These are phyloP conservation scores for Buphagus erythrorhynchus DNA, from an alignment of 2,797 vertebrate species.

Conservation along the genomic window DNA sequence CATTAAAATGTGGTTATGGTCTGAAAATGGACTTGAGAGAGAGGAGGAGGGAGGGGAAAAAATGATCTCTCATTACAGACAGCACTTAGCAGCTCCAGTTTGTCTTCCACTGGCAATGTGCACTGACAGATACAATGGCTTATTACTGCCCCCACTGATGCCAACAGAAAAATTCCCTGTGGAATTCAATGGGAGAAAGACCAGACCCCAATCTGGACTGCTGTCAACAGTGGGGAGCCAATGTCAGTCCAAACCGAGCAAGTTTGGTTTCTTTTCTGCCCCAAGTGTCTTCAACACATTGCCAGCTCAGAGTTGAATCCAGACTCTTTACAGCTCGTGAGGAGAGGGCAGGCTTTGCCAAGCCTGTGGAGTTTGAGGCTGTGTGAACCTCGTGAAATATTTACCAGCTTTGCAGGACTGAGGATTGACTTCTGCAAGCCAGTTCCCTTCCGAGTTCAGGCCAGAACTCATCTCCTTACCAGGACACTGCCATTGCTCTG, in stretches of 20 bases:
- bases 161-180: constrained; percentile 5
- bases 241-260: not conserved
- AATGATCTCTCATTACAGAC: constrained; percentile 29
- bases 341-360: not conserved
- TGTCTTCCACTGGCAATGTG: constrained; percentile 54
- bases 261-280: not conserved
- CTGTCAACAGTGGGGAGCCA: not conserved
- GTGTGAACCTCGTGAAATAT: not conserved
- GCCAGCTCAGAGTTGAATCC: not conserved
- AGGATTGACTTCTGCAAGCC: not conserved
- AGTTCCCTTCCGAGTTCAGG: not conserved
- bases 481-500: not conserved
- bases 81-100: constrained; percentile 47
- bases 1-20: constrained; percentile 69
- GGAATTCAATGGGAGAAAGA: constrained; percentile 38
- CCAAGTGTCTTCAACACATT: not conserved
- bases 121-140: constrained; percentile 58
- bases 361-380: constrained; percentile 3
- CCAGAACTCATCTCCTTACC: not conserved
- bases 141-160: constrained; percentile 35
- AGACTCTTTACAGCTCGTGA: not conserved
- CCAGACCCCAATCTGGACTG: constrained; percentile 35
- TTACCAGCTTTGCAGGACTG: constrained; percentile 2
- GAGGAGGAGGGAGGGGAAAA: constrained; percentile 5
- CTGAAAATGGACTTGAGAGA: constrained; percentile 64